phyloP scores from a whole-genome alignment of 2,113 vertebrate species.

The Nycticorax nycticorax region DNA sequence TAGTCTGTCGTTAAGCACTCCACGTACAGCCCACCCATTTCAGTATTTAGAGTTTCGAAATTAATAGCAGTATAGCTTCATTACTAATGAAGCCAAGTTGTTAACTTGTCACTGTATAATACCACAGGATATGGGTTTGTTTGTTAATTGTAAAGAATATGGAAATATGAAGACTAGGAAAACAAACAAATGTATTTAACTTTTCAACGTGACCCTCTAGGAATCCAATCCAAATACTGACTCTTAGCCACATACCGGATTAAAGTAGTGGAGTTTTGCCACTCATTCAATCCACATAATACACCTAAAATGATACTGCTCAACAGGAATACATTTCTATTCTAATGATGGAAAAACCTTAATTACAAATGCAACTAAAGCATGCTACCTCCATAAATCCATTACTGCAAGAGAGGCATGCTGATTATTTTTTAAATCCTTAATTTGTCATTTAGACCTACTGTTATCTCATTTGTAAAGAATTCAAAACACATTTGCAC shows the following conservation, averaged over 20 bases:
- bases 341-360: slow-evolving; percentile 65
- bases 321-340: slow-evolving; percentile 70
- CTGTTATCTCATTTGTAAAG: slow-evolving; percentile 73
- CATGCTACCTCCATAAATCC: slow-evolving; percentile 65
- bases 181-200: slow-evolving; percentile 63
- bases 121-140: slow-evolving; percentile 39
- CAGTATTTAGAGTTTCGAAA: slow-evolving; percentile 12
- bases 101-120: slow-evolving; percentile 20
- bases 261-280: slow-evolving; percentile 57
- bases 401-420: slow-evolving; percentile 69
- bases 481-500: slow-evolving; percentile 69
- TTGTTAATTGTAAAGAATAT: slow-evolving; percentile 56
- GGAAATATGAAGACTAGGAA: slow-evolving; percentile 49
- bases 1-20: slow-evolving; percentile 6
- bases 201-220: slow-evolving; percentile 43
- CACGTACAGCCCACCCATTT: not conserved
- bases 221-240: slow-evolving; percentile 62
- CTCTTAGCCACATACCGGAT: slow-evolving; percentile 53
- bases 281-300: slow-evolving; percentile 65
- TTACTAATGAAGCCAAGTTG: slow-evolving; percentile 1
- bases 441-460: slow-evolving; percentile 77
- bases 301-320: slow-evolving; percentile 70
- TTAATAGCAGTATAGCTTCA: slow-evolving; percentile 9
- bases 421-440: slow-evolving; percentile 76
- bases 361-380: slow-evolving; percentile 76